phyloP scores from a whole-genome alignment of 2,888 invertebrate species.

The Pollenia griseotomentosa region DNA sequence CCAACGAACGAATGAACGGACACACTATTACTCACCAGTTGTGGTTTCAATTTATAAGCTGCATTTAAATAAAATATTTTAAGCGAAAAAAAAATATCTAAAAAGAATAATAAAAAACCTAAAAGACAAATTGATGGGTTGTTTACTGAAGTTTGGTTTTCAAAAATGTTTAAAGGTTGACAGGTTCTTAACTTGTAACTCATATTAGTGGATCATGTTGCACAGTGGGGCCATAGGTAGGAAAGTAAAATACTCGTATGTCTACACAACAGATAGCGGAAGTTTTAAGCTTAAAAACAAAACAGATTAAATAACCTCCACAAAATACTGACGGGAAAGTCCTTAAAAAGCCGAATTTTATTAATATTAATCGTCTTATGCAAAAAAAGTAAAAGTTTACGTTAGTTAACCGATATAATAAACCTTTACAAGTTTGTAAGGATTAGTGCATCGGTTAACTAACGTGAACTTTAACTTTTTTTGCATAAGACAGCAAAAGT shows the following conservation, averaged over 20 bases:
- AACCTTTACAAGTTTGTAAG: too few relatives aligned
- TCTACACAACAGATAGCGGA: neutral
- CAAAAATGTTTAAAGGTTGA: conserved; percentile 4
- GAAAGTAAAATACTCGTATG: neutral
- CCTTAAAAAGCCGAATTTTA: too few relatives aligned
- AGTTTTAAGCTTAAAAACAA: too few relatives aligned
- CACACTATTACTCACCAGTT: conserved; percentile 14
- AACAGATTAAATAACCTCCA: too few relatives aligned
- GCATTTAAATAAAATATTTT: conserved; percentile 22
- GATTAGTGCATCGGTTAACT: too few relatives aligned
- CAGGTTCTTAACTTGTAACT: neutral
- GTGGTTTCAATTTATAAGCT: conserved; percentile 2
- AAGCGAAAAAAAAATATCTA: neutral
- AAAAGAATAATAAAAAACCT: neutral
- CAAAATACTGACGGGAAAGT: too few relatives aligned
- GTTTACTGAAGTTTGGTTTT: neutral
- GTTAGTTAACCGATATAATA: too few relatives aligned
- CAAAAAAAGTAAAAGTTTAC: too few relatives aligned
- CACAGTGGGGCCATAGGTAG: neutral
- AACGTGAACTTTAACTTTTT: too few relatives aligned
- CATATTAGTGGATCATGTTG: neutral
- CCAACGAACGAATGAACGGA: conserved; percentile 35
- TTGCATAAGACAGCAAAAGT: too few relatives aligned
- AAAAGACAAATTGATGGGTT: conserved; percentile 22
- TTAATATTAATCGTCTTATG: too few relatives aligned